These are phyloP conservation scores for Limosa lapponica DNA, from an alignment of 2,797 vertebrate genomes.

Conservation along the genomic window DNA sequence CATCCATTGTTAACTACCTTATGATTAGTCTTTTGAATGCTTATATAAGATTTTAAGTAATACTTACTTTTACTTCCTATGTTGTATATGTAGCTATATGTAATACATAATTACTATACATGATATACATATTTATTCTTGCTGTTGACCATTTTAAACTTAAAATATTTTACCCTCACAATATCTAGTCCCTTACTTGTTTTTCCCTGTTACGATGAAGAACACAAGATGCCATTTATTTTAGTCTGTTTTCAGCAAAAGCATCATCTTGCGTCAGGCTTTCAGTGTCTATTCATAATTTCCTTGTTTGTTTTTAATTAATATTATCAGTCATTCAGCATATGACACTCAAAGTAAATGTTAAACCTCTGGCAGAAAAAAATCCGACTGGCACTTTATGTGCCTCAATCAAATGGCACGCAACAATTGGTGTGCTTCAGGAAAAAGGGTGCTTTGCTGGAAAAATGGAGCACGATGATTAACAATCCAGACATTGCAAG, in stretches of 20 bases:
- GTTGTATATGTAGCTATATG: background rate
- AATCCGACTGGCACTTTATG: background rate
- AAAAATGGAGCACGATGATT: background rate
- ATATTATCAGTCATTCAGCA: conserved; percentile 2
- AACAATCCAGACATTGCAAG: background rate
- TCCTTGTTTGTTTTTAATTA: conserved; percentile 60
- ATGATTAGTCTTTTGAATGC: background rate
- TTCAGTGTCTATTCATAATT: background rate
- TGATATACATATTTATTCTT: background rate
- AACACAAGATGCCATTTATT: background rate
- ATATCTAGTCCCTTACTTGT: background rate
- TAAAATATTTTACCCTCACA: background rate
- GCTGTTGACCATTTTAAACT: background rate
- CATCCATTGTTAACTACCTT: background rate
- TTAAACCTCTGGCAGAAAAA: conserved; percentile 41
- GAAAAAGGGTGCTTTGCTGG: background rate
- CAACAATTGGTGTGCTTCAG: rapidly evolving
- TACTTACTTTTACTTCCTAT: background rate
- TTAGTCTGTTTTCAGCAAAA: background rate
- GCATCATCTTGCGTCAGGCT: background rate
- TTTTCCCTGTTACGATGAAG: background rate
- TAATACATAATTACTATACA: background rate
- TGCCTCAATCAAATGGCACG: background rate
- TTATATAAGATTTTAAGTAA: background rate
- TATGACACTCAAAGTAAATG: conserved; percentile 44